These are phyloP conservation scores for Gallirallus australis DNA, from an alignment of 2,797 vertebrate genomes.

Conservation along the genomic window DNA sequence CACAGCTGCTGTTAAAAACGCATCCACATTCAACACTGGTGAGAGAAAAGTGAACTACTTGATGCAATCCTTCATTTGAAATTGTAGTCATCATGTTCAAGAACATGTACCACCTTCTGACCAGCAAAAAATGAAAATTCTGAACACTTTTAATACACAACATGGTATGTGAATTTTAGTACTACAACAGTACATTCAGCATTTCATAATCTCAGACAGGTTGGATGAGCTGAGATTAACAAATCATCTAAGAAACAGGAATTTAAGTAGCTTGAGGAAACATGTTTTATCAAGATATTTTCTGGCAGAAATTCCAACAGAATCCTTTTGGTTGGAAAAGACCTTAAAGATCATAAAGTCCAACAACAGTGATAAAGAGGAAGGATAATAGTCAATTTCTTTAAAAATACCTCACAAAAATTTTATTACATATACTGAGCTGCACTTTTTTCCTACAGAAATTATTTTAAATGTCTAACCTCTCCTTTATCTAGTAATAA, in stretches of 20 bases:
- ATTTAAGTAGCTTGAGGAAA: not conserved
- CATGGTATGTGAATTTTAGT: fast-evolving
- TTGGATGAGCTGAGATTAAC: not conserved
- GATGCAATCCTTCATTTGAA: not conserved
- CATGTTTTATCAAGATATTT: not conserved
- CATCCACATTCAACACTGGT: not conserved
- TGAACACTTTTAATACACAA: not conserved
- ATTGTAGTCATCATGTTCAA: not conserved
- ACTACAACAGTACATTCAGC: not conserved
- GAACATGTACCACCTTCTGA: not conserved
- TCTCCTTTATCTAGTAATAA: not conserved
- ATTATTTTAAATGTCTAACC: not conserved
- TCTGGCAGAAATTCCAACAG: not conserved
- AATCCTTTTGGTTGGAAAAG: too few relatives aligned
- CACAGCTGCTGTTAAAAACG: not conserved
- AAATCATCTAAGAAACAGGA: not conserved
- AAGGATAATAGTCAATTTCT: not conserved
- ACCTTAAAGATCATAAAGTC: too few relatives aligned
- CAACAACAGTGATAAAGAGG: not conserved
- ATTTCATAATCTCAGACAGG: not conserved
- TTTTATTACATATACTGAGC: not conserved
- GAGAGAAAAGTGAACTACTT: not conserved
- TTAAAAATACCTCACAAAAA: not conserved
- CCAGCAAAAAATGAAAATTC: not conserved
- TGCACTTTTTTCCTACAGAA: not conserved